Conservation (phyloP, 23 tunicate genomes). For the Diplosoma virens region DNA sequence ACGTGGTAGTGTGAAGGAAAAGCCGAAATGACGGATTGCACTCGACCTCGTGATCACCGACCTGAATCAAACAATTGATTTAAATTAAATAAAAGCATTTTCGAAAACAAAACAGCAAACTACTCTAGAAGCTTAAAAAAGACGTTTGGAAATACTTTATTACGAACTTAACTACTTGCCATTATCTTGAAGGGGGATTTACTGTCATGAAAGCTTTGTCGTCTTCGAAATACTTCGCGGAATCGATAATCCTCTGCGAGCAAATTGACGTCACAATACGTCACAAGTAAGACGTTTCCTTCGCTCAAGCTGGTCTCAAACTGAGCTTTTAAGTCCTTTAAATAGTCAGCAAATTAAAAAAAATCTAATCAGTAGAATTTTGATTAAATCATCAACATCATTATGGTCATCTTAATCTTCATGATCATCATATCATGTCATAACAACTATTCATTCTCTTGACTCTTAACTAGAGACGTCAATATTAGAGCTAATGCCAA, state of each 20-base stretch:
- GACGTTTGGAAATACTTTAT: too few relatives aligned
- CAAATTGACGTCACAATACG: constrained; percentile 80
- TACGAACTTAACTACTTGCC: too few relatives aligned
- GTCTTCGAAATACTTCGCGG: constrained; percentile 66
- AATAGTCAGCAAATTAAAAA: neutral
- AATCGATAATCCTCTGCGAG: constrained; percentile 72
- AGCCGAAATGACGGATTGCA: constrained; percentile 78
- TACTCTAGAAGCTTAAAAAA: too few relatives aligned
- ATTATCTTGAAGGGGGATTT: constrained; percentile 86
- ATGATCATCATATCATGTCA: too few relatives aligned
- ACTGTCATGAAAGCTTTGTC: constrained; percentile 53
- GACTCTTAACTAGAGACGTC: too few relatives aligned
- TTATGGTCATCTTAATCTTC: too few relatives aligned
- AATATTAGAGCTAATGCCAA: too few relatives aligned
- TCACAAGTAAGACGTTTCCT: constrained; percentile 77
- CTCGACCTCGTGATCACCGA: constrained; percentile 92
- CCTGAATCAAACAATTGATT: constrained; percentile 29
- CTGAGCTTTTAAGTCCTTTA: constrained; percentile 74
- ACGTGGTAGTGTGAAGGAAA: constrained; percentile 73
- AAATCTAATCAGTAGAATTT: neutral
- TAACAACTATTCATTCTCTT: too few relatives aligned
- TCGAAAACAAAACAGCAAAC: too few relatives aligned
- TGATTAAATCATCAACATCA: too few relatives aligned
- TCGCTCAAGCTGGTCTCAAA: constrained; percentile 90
- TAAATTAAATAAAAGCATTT: too few relatives aligned